These are phyloP conservation scores for Serilophus lunatus DNA, from an alignment of 2,113 vertebrate genomes.

Conservation along the genomic window DNA sequence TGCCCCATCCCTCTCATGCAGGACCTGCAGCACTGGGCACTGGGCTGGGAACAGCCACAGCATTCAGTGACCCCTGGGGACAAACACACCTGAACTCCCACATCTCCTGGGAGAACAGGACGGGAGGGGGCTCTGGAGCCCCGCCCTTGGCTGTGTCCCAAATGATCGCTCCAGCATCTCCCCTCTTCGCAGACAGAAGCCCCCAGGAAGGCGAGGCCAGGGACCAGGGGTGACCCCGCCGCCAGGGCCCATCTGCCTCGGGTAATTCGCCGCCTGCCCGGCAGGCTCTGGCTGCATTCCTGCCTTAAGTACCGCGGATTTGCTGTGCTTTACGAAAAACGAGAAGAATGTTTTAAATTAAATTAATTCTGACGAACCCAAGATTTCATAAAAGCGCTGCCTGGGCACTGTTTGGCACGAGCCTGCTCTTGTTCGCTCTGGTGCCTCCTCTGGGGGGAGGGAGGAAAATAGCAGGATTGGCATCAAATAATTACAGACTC, in stretches of 20 bases:
- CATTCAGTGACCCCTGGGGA: neutral
- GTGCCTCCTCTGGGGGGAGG: neutral
- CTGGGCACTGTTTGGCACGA: slow-evolving; percentile 35
- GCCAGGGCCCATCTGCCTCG: neutral
- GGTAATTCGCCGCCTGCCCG: neutral
- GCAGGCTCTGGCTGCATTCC: slow-evolving; percentile 61
- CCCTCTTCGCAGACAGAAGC: neutral
- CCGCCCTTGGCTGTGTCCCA: fast-evolving
- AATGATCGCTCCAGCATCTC: neutral
- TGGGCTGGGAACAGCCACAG: neutral
- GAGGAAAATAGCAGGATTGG: neutral
- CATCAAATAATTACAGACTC: neutral
- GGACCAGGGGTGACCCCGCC: neutral
- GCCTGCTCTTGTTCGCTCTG: neutral
- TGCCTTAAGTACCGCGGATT: slow-evolving; percentile 70
- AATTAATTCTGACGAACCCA: slow-evolving; percentile 70
- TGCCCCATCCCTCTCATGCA: fast-evolving
- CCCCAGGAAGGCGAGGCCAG: neutral
- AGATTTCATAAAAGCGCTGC: slow-evolving; percentile 66
- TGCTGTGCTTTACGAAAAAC: slow-evolving; percentile 77
- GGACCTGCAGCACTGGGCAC: fast-evolving
- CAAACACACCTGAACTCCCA: neutral
- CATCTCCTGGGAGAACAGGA: neutral
- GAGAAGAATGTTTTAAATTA: slow-evolving; percentile 81
- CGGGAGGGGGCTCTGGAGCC: fast-evolving